Conservation (phyloP, 2,888 invertebrate species). For the Dynastes grantii region DNA sequence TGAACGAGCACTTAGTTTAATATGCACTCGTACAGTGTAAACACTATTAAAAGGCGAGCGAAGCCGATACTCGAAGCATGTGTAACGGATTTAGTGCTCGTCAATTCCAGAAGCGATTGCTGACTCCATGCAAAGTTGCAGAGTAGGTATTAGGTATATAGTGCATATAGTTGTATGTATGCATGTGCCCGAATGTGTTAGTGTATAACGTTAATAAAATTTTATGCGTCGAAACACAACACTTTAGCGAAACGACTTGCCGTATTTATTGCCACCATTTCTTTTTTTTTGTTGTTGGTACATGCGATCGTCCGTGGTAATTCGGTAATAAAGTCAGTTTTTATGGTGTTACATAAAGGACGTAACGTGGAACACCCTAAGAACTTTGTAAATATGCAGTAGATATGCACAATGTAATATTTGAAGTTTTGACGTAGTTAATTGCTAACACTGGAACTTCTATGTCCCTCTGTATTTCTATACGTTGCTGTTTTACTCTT, state of each 20-base stretch:
- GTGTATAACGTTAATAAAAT: constrained; percentile 21
- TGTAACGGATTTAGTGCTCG: constrained; percentile 40
- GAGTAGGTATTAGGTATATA: too few relatives aligned
- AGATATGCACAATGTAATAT: too few relatives aligned
- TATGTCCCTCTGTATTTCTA: too few relatives aligned
- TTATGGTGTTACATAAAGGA: background rate
- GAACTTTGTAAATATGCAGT: too few relatives aligned
- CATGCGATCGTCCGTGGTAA: background rate
- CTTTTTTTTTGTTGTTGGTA: background rate
- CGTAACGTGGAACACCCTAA: too few relatives aligned
- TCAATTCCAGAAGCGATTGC: constrained; percentile 43
- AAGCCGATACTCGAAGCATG: constrained; percentile 34
- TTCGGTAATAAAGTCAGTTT: background rate
- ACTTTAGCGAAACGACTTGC: constrained; percentile 13
- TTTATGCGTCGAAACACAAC: constrained; percentile 29
- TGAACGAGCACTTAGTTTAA: constrained; percentile 44
- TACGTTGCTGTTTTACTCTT: too few relatives aligned
- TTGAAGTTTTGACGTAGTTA: too few relatives aligned
- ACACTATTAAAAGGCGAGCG: constrained; percentile 43
- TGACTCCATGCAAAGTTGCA: constrained; percentile 22
- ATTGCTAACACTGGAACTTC: too few relatives aligned
- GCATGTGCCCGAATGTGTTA: background rate
- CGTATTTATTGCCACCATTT: background rate
- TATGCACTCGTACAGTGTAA: constrained; percentile 42
- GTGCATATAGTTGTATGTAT: too few relatives aligned